Evolutionary conservation across 2,888 invertebrate genomes (phyloP).

Genomic region (Coenonympha arcania): DNA sequence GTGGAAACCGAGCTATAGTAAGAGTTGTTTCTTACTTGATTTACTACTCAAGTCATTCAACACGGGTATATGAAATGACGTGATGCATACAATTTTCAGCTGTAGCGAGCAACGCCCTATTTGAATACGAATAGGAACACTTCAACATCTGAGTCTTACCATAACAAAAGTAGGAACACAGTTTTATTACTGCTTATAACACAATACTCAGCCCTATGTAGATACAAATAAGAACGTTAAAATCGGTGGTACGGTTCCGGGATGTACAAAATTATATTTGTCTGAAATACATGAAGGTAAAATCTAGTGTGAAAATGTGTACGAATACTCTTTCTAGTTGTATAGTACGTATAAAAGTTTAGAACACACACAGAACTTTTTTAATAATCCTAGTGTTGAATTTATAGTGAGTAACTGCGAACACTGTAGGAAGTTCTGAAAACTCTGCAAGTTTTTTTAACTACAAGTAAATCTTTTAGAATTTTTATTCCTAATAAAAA

Average conservation of each 20-base stretch:
- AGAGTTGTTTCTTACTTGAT: background rate
- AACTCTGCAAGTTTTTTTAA: background rate
- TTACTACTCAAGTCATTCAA: background rate
- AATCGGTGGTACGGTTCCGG: background rate
- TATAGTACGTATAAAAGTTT: too few species aligned
- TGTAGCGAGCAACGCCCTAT: slow-evolving; percentile 13
- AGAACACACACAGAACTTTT: background rate
- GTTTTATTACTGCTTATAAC: too few species aligned
- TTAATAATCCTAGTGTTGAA: slow-evolving; percentile 1
- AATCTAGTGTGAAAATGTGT: slow-evolving; percentile 6
- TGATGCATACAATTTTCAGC: slow-evolving; percentile 8
- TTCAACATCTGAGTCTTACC: slow-evolving; percentile 12
- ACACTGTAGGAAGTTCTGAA: background rate
- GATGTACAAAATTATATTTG: background rate
- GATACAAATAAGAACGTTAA: background rate
- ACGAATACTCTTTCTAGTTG: too few species aligned
- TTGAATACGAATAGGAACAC: slow-evolving; percentile 14
- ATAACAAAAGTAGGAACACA: slow-evolving; percentile 4
- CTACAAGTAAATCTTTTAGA: background rate
- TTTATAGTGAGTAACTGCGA: slow-evolving; percentile 1
- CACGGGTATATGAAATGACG: background rate
- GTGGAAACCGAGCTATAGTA: too few species aligned
- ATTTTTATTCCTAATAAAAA: background rate
- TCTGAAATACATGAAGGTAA: background rate
- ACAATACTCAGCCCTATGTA: background rate